Evolutionary conservation across 2,113 vertebrate genomes (phyloP).

Genomic region (Leptobrachium ailaonicum): DNA sequence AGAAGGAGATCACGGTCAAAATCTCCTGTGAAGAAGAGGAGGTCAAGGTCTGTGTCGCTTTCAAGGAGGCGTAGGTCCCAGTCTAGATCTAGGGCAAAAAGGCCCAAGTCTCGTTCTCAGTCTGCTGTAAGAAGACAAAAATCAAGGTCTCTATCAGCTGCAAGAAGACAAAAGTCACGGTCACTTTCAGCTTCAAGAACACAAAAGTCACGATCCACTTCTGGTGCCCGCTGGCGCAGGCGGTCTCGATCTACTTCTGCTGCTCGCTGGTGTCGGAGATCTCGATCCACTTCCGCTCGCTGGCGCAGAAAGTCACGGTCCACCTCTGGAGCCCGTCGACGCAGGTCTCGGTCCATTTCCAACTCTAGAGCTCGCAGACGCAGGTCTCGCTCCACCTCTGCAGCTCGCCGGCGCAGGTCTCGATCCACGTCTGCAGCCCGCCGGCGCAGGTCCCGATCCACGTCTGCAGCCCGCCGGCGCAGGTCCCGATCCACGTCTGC

Average conservation of each 20-base stretch:
- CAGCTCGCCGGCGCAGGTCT: neutral
- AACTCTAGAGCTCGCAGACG: neutral
- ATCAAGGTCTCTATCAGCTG: neutral
- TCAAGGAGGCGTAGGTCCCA: neutral
- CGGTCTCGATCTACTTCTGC: neutral
- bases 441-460: constrained; percentile 22
- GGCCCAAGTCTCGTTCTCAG: neutral
- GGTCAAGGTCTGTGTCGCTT: constrained; percentile 6
- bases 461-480: neutral
- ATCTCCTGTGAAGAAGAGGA: constrained; percentile 4
- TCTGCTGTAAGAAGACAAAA: neutral
- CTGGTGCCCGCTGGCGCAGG: neutral
- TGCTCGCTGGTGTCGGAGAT: neutral
- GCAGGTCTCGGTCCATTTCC: constrained; percentile 20
- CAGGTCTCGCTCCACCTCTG: constrained; percentile 2
- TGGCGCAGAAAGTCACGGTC: constrained; percentile 41
- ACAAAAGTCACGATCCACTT: neutral
- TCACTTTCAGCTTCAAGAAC: constrained; percentile 62
- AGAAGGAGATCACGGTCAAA: constrained; percentile 15
- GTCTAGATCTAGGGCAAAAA: constrained; percentile 4
- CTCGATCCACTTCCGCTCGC: constrained; percentile 25
- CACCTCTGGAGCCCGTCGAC: neutral
- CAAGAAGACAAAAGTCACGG: neutral
- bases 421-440: neutral
- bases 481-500: neutral